phyloP scores from a whole-genome alignment of 2,888 invertebrate genomes.

The Tenthredo amoena region DNA sequence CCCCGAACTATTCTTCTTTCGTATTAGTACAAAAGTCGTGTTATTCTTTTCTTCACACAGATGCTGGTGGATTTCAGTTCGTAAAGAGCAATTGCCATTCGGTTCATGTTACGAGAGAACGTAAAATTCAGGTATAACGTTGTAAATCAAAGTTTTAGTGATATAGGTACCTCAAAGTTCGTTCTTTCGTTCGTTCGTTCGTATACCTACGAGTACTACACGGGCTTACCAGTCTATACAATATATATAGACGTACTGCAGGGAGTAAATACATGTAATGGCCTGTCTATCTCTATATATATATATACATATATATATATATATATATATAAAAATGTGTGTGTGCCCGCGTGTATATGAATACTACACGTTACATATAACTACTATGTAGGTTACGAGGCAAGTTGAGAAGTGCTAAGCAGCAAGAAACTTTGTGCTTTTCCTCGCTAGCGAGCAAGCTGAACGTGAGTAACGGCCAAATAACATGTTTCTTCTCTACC shows the following conservation, averaged over 20 bases:
- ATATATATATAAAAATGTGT: too few relatives aligned
- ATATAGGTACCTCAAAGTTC: slow-evolving; percentile 58
- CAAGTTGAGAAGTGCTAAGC: slow-evolving; percentile 61
- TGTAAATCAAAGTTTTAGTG: slow-evolving; percentile 64
- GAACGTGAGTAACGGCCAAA: slow-evolving; percentile 43
- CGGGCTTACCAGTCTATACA: too few relatives aligned
- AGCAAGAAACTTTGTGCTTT: slow-evolving; percentile 52
- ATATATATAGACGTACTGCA: too few relatives aligned
- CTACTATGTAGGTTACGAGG: slow-evolving; percentile 60
- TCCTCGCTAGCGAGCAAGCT: slow-evolving; percentile 9
- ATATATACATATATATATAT: background rate
- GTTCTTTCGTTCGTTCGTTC: slow-evolving; percentile 31
- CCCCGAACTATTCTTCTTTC: background rate
- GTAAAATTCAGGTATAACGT: slow-evolving; percentile 56
- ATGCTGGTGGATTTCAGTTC: background rate
- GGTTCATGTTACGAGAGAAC: slow-evolving; percentile 46
- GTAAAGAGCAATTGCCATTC: slow-evolving; percentile 16
- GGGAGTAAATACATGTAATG: background rate
- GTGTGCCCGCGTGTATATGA: too few relatives aligned
- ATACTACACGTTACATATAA: background rate
- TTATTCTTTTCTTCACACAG: background rate
- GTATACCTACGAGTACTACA: too few relatives aligned
- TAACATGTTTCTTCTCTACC: slow-evolving; percentile 35
- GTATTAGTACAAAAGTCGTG: background rate
- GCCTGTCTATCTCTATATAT: too few relatives aligned